Percentiles rank a stretch among this genome's conserved stretches.
Evolutionary conservation across 2,797 vertebrate genomes (phyloP).

Genomic region (Amblyopsis hoosieri): DNA sequence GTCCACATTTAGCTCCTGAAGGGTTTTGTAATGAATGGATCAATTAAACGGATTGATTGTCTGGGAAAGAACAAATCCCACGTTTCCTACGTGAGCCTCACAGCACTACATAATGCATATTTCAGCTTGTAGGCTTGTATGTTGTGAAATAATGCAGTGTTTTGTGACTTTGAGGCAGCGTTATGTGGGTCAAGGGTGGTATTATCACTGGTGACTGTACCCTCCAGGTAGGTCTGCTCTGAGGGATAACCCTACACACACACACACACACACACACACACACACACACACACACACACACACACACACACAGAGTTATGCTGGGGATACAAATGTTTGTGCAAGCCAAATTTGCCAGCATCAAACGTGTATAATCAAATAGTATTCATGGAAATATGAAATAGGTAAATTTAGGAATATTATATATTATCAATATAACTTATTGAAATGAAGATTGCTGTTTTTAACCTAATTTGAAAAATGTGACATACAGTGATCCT

Average conservation of each 20-base stretch:
- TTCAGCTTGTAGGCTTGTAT: background rate
- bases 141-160: background rate
- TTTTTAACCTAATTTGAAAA: too few relatives aligned
- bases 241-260: too few relatives aligned
- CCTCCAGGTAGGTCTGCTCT: background rate
- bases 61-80: background rate
- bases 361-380: background rate
- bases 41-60: background rate
- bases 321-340: background rate
- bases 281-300: background rate
- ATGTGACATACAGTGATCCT: too few relatives aligned
- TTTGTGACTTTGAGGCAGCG: constrained; percentile 5
- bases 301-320: background rate
- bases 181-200: constrained; percentile 1
- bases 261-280: background rate
- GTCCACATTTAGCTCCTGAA: background rate
- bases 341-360: background rate
- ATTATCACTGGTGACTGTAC: background rate
- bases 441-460: too few relatives aligned
- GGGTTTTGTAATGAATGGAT: background rate
- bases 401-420: too few relatives aligned
- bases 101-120: background rate
- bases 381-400: background rate
- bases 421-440: too few relatives aligned
- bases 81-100: background rate